Conservation (phyloP, 2,888 invertebrate species). For the Thera obeliscata region DNA sequence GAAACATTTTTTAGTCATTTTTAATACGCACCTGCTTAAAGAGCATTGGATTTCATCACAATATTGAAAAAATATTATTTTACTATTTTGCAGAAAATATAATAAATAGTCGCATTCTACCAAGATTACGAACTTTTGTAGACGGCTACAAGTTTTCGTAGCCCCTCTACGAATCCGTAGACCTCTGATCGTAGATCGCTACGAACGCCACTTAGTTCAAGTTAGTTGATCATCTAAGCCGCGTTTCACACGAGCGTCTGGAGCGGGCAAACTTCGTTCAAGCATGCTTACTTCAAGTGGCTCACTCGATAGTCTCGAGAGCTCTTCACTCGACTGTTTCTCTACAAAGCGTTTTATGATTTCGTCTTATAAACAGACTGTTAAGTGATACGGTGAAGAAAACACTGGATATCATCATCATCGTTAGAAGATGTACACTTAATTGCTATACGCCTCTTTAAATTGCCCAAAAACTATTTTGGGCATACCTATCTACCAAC, state of each 20-base stretch:
- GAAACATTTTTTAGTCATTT: no score
- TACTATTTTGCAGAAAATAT: no score
- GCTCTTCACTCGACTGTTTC: background rate
- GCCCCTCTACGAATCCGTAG: background rate
- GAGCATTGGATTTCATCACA: no score
- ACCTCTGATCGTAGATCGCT: background rate
- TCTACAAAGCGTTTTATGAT: constrained; percentile 1
- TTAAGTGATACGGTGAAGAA: background rate
- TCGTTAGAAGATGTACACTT: no score
- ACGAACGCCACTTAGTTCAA: background rate
- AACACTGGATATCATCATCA: no score
- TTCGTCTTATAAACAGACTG: background rate
- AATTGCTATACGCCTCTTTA: no score
- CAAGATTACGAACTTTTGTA: background rate
- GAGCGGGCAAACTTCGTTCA: constrained; percentile 7
- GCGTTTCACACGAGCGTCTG: constrained; percentile 14
- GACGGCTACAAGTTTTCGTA: background rate
- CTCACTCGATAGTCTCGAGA: constrained; percentile 12
- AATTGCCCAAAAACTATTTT: no score
- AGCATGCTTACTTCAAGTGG: constrained; percentile 12
- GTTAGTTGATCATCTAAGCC: constrained; percentile 9
- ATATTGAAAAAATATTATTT: no score
- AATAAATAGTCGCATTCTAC: no score
- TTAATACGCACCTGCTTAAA: no score
- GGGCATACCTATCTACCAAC: no score